Evolutionary conservation across 2,888 invertebrate genomes (phyloP).

Genomic region (Oligia strigilis): DNA sequence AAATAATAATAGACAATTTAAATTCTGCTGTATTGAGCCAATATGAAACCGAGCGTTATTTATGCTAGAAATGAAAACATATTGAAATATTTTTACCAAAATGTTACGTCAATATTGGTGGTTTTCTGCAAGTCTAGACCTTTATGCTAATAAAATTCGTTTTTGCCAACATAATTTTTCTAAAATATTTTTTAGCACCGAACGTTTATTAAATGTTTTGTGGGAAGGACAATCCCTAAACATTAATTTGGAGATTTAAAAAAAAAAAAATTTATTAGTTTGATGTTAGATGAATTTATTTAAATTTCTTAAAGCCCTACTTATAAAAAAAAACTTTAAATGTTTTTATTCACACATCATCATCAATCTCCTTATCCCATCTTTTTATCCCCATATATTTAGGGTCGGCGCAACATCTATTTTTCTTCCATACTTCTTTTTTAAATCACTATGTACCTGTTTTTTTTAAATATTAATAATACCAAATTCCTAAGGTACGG

Average conservation of each 20-base stretch:
- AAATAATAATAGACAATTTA: background rate
- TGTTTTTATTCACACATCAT: too few relatives aligned
- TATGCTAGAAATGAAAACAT: conserved; percentile 17
- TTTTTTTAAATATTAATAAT: background rate
- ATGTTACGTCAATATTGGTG: conserved; percentile 21
- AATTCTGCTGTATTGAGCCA: background rate
- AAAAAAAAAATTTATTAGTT: background rate
- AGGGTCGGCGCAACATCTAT: too few relatives aligned
- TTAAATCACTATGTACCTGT: too few relatives aligned
- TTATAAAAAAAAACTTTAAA: too few relatives aligned
- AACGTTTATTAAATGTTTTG: too few relatives aligned
- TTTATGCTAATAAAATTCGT: conserved; percentile 7
- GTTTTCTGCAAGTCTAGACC: conserved; percentile 20
- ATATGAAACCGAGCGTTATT: conserved; percentile 3
- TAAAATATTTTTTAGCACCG: background rate
- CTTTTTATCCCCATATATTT: too few relatives aligned
- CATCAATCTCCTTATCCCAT: too few relatives aligned
- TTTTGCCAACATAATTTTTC: background rate
- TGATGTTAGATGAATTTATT: background rate
- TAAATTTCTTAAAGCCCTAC: background rate
- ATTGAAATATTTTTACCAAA: conserved; percentile 17
- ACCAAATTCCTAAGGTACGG: conserved; percentile 91
- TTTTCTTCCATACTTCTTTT: too few relatives aligned
- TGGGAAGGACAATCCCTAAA: too few relatives aligned
- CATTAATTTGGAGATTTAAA: too few relatives aligned